Evolutionary conservation across 2,888 invertebrate species (phyloP).

Genomic region (Anaspis maculata): DNA sequence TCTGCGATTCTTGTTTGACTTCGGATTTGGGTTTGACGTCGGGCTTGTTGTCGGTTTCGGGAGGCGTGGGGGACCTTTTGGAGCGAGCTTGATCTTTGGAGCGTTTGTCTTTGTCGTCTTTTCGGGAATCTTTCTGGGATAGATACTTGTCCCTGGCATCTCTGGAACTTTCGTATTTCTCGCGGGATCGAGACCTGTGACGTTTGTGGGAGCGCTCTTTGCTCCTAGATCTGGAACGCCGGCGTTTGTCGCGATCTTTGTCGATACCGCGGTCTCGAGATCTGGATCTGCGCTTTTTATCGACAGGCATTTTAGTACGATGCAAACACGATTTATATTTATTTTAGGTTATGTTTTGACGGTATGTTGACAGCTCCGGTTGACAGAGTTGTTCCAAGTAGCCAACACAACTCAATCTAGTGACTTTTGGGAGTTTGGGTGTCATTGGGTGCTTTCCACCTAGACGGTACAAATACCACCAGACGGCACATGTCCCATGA

Average conservation of each 20-base stretch:
- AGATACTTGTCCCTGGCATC: slow-evolving; percentile 19
- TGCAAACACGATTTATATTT: too few species aligned
- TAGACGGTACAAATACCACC: too few species aligned
- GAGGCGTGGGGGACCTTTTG: slow-evolving; percentile 35
- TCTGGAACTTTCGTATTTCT: slow-evolving; percentile 23
- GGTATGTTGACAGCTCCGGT: too few species aligned
- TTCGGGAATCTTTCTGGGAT: slow-evolving; percentile 31
- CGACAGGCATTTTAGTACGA: too few species aligned
- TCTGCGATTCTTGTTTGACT: slow-evolving; percentile 34
- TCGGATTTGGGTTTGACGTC: slow-evolving; percentile 18
- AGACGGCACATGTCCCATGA: too few species aligned
- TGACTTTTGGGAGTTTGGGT: too few species aligned
- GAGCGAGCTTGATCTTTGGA: slow-evolving; percentile 33
- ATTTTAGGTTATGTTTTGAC: too few species aligned
- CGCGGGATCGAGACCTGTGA: slow-evolving; percentile 34
- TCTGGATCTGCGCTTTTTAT: not conserved
- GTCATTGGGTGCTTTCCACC: too few species aligned
- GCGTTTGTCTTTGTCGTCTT: slow-evolving; percentile 26
- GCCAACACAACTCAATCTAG: too few species aligned
- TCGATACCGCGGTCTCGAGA: slow-evolving; percentile 22
- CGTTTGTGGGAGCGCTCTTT: slow-evolving; percentile 35
- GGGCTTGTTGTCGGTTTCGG: slow-evolving; percentile 12
- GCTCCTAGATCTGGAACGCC: slow-evolving; percentile 37
- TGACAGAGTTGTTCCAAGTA: too few species aligned
- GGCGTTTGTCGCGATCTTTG: slow-evolving; percentile 32